Evolutionary conservation across 2,113 vertebrate species (phyloP).

Genomic region (Rutilus rutilus): DNA sequence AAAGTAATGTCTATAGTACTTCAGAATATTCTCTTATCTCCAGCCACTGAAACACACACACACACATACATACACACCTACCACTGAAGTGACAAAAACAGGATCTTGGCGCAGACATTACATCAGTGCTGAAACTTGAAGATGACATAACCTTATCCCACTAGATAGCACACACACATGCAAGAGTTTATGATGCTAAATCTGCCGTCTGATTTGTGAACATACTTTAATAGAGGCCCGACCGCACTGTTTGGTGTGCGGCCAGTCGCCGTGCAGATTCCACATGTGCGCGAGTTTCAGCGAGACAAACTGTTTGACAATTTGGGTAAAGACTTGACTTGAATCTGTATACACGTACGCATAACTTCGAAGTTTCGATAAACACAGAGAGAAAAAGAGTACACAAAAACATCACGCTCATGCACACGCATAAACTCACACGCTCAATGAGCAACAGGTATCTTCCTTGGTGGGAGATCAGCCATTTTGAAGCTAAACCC

Average conservation of each 20-base stretch:
- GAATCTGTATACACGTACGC: constrained; percentile 35
- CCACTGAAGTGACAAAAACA: constrained; percentile 33
- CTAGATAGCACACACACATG: neutral
- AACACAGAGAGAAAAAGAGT: constrained; percentile 7
- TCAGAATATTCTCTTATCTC: constrained; percentile 25
- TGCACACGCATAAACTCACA: constrained; percentile 27
- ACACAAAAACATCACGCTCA: constrained; percentile 33
- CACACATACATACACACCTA: constrained; percentile 26
- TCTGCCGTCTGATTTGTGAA: neutral
- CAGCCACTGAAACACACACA: constrained; percentile 17
- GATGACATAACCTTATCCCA: constrained; percentile 12
- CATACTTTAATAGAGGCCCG: neutral
- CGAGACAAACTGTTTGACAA: constrained; percentile 36
- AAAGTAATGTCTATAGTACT: constrained; percentile 19
- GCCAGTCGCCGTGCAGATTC: constrained; percentile 13
- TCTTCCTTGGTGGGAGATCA: neutral
- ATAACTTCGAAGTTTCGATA: constrained; percentile 17
- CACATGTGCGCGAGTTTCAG: neutral
- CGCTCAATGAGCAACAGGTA: constrained; percentile 32
- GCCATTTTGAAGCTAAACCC: constrained; percentile 50
- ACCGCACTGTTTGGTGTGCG: neutral
- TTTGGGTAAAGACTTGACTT: neutral
- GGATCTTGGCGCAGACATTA: constrained; percentile 52
- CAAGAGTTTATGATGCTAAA: neutral
- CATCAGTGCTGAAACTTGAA: constrained; percentile 47